Conservation (phyloP, 2,888 invertebrate species). For the Sipunculus nudus region DNA sequence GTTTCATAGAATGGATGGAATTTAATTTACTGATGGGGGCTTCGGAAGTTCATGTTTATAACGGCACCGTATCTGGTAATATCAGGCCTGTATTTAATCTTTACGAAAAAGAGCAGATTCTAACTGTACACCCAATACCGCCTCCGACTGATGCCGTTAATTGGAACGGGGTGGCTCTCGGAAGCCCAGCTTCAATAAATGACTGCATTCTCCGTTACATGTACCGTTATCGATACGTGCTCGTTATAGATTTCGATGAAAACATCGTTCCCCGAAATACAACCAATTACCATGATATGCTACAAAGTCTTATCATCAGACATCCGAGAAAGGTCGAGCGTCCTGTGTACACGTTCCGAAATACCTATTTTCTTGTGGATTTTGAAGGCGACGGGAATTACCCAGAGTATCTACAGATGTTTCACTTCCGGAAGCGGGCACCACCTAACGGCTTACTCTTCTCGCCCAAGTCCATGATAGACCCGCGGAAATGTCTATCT, state of each 20-base stretch:
- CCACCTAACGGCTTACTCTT: conserved; percentile 10
- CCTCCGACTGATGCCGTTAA: conserved; percentile 18
- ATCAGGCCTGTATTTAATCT: conserved; percentile 24
- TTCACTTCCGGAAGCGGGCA: conserved; percentile 1
- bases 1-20: conserved; percentile 39
- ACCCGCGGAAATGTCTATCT: conserved; percentile 26
- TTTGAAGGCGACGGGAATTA: conserved; percentile 9
- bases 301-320: conserved; percentile 17
- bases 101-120: conserved; percentile 18
- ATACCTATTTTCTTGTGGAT: conserved; percentile 30
- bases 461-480: conserved; percentile 27
- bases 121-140: conserved; percentile 26
- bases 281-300: conserved; percentile 19
- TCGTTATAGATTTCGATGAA: conserved; percentile 32
- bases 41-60: conserved; percentile 30
- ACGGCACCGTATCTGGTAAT: conserved; percentile 14
- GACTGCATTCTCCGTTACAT: conserved; percentile 40
- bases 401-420: conserved; percentile 12
- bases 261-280: conserved; percentile 30
- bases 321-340: conserved; percentile 3
- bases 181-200: conserved; percentile 35
- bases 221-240: conserved; percentile 28
- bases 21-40: conserved; percentile 31
- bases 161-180: conserved; percentile 13
- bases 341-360: conserved; percentile 37